phyloP scores from a whole-genome alignment of 2,888 invertebrate species.

The Saturnia japonica region DNA sequence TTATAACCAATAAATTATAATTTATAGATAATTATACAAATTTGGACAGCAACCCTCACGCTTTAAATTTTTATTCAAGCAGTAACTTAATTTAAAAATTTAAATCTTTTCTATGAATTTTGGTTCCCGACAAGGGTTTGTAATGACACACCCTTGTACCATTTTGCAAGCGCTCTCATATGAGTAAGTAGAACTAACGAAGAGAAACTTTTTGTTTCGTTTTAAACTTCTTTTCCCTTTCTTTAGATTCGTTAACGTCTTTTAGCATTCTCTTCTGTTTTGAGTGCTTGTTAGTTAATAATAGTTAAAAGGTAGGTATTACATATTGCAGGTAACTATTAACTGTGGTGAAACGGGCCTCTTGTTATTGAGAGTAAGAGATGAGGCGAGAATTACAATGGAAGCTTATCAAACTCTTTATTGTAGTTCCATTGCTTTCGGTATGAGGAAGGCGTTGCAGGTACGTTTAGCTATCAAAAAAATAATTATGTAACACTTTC shows the following conservation, averaged over 20 bases:
- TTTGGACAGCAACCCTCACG: no score
- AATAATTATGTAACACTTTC: not conserved
- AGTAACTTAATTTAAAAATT: no score
- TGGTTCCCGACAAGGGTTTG: no score
- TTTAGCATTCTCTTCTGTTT: not conserved
- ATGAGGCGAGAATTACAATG: conserved; percentile 98
- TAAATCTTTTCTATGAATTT: no score
- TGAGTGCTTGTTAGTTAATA: not conserved
- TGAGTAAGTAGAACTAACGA: no score
- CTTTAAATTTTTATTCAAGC: no score
- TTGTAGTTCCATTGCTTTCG: conserved; percentile 98
- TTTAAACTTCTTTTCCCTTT: not conserved
- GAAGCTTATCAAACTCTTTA: conserved; percentile 98
- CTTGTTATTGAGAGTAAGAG: conserved; percentile 94
- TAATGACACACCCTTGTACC: no score
- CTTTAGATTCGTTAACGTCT: not conserved
- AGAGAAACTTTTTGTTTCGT: not conserved
- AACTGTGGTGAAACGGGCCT: conserved; percentile 98
- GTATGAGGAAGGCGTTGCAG: conserved; percentile 98
- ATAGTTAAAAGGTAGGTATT: not conserved
- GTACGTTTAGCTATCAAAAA: conserved; percentile 54
- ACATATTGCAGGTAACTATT: conserved; percentile 90
- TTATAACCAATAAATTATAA: no score
- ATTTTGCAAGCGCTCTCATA: no score
- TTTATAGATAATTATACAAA: no score